Evolutionary conservation across 2,113 vertebrate genomes (phyloP).

Genomic region (Tyto alba): DNA sequence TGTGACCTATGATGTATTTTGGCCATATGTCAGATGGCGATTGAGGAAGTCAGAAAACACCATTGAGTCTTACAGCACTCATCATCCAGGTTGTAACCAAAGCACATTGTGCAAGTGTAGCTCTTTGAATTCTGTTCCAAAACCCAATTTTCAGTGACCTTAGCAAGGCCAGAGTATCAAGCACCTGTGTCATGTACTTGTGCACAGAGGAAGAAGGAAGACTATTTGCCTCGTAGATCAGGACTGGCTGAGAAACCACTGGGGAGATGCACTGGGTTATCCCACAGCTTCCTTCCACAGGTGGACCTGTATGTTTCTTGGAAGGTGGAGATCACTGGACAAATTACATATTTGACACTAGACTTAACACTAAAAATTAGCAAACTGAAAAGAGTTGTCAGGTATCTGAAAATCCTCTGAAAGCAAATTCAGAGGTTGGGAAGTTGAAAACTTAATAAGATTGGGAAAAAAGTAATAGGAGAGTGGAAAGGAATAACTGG

Average conservation of each 20-base stretch:
- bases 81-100: background rate
- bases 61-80: background rate
- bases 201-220: background rate
- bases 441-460: background rate
- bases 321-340: background rate
- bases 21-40: background rate
- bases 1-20: background rate
- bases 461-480: background rate
- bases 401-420: background rate
- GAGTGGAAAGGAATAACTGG: background rate
- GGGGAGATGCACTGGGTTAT: background rate
- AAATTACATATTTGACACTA: background rate
- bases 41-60: background rate
- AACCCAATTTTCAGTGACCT: background rate
- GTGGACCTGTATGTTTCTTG: background rate
- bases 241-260: background rate
- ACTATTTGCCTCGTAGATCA: background rate
- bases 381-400: background rate
- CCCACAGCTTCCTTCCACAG: background rate
- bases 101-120: background rate
- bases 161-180: background rate
- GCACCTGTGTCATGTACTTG: background rate
- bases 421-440: background rate
- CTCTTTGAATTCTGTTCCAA: background rate
- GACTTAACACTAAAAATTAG: background rate